Evolutionary conservation across 2,113 vertebrate species (phyloP).

Genomic region (Gavialis gangeticus): DNA sequence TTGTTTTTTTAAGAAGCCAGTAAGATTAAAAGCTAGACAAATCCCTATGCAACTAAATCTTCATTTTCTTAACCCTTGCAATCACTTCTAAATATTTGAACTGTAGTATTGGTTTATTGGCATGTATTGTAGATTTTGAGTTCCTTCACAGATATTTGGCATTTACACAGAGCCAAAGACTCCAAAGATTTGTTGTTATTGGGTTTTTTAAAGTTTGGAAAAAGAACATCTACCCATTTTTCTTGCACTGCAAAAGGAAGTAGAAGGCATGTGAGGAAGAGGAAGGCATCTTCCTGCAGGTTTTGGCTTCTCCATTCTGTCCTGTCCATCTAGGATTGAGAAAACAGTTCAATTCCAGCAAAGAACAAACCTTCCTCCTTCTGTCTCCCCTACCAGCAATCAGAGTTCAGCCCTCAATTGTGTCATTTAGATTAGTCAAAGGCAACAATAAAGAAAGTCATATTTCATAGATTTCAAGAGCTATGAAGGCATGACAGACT

Average conservation of each 20-base stretch:
- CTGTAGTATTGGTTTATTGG: too few relatives aligned
- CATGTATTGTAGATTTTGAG: not conserved
- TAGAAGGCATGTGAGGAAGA: not conserved
- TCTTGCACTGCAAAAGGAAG: not conserved
- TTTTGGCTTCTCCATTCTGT: not conserved
- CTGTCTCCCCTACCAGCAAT: not conserved
- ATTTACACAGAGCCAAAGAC: not conserved
- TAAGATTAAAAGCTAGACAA: not conserved
- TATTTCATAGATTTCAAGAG: not conserved
- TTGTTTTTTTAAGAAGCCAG: not conserved
- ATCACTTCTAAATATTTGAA: too few relatives aligned
- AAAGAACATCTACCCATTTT: not conserved
- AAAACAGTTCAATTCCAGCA: not conserved
- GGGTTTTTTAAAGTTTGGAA: not conserved
- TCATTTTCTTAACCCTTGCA: too few relatives aligned
- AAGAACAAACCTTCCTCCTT: not conserved
- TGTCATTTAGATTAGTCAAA: not conserved
- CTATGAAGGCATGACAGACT: not conserved
- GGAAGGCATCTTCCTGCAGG: not conserved
- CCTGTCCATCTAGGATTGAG: not conserved
- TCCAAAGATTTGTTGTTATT: not conserved
- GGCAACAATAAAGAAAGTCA: not conserved
- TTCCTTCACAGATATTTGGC: not conserved
- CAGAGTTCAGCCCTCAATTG: not conserved
- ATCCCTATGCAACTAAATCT: too few relatives aligned